These are phyloP conservation scores for Pagetopsis macropterus DNA, from an alignment of 2,797 vertebrate species.

Conservation along the genomic window DNA sequence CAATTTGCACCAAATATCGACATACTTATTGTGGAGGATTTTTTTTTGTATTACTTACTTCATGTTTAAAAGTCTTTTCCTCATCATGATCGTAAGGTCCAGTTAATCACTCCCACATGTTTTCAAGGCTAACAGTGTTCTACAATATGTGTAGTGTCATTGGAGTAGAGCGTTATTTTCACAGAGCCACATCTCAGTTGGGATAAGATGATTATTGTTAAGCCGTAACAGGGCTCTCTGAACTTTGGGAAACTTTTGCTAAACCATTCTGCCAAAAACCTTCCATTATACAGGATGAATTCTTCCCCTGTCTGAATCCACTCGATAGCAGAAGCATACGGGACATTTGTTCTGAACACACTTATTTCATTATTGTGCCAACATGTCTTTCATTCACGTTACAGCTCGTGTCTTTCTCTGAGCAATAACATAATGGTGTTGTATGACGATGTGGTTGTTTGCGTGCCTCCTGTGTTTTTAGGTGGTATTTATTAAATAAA, in stretches of 20 bases:
- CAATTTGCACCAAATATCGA: conserved; percentile 19
- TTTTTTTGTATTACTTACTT: neutral
- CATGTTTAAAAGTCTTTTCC: conserved; percentile 1
- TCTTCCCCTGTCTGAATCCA: conserved; percentile 3
- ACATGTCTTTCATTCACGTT: conserved; percentile 3
- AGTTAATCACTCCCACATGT: neutral
- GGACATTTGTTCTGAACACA: conserved; percentile 7
- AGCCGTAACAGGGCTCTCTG: conserved; percentile 2
- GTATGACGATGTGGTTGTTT: conserved; percentile 21
- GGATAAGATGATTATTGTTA: neutral
- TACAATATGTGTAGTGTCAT: neutral
- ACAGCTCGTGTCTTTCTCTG: conserved; percentile 8
- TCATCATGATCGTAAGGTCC: neutral
- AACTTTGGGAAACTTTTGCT: conserved; percentile 9
- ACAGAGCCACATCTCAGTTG: neutral
- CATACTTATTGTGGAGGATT: neutral
- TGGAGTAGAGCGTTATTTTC: neutral
- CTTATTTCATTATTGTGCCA: conserved; percentile 7
- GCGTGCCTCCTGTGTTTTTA: neutral
- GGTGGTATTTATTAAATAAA: neutral
- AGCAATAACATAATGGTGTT: conserved; percentile 28
- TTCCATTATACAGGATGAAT: conserved; percentile 22
- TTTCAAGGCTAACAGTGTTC: neutral
- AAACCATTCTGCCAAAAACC: conserved; percentile 30
- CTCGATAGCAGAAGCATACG: neutral